Evolutionary conservation across 2,113 vertebrate species (phyloP).

Genomic region (Eleginops maclovinus): DNA sequence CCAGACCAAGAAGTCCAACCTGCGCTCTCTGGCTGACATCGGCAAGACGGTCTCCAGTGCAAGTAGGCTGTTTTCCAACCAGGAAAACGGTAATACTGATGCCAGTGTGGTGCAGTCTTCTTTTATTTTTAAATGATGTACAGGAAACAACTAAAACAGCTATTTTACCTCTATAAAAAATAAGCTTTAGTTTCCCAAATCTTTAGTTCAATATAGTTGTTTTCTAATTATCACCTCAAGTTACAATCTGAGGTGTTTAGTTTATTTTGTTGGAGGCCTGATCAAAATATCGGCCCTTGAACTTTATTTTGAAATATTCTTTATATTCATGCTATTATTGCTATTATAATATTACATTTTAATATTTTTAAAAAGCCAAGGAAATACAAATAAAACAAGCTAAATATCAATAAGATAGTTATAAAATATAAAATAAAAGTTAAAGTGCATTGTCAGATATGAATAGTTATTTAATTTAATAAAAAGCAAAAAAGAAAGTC

Average conservation of each 20-base stretch:
- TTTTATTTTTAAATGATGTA: background rate
- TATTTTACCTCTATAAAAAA: background rate
- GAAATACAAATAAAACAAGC: too few species aligned
- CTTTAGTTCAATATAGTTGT: accelerated
- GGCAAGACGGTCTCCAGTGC: constrained; percentile 99
- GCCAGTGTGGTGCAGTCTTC: constrained; percentile 86
- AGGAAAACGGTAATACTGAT: constrained; percentile 95
- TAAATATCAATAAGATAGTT: too few species aligned
- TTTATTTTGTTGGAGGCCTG: background rate
- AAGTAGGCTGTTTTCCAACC: constrained; percentile 99
- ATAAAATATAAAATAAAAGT: too few species aligned
- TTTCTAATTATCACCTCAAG: background rate
- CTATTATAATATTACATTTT: too few species aligned
- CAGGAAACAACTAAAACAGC: background rate
- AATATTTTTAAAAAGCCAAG: too few species aligned
- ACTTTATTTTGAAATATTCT: background rate
- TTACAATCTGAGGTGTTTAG: background rate
- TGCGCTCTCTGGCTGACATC: constrained; percentile 96
- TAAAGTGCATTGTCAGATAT: too few species aligned
- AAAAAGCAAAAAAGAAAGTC: too few species aligned
- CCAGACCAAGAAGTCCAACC: constrained; percentile 99
- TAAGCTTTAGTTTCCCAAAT: background rate
- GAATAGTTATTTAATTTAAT: too few species aligned
- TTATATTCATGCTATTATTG: background rate
- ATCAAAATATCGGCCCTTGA: background rate